A percentile compares a stretch with the other conserved stretches of the same genome.
These are phyloP conservation scores for Drosophila biarmipes DNA, from an alignment of 1,140 invertebrate genomes.

Conservation along the genomic window DNA sequence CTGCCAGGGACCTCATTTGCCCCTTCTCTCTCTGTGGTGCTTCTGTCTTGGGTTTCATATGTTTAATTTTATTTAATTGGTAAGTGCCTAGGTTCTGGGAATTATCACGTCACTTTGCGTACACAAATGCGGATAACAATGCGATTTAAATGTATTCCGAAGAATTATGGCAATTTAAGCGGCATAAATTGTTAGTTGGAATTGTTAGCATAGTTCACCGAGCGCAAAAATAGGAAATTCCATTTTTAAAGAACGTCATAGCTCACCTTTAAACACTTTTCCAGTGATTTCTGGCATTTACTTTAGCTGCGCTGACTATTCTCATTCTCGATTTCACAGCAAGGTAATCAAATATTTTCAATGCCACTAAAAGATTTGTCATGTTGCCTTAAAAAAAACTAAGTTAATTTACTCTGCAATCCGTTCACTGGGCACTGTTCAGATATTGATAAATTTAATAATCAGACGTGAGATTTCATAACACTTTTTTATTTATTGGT, in stretches of 20 bases:
- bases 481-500: too few relatives aligned
- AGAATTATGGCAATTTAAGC: constrained; percentile 6
- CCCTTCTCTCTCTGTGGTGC: constrained; percentile 11
- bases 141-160: constrained; percentile 2
- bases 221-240: not conserved
- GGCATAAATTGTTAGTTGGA: not conserved
- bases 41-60: not conserved
- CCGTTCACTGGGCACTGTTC: too few relatives aligned
- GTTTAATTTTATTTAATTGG: not conserved
- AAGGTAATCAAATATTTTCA: constrained; percentile 62
- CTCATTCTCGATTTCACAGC: constrained; percentile 18
- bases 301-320: not conserved
- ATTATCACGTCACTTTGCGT: constrained; percentile 4
- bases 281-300: not conserved
- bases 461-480: too few relatives aligned
- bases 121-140: not conserved
- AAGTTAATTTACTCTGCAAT: not conserved
- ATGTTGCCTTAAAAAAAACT: constrained; percentile 16
- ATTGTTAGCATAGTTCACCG: not conserved
- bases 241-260: not conserved
- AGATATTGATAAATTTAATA: too few relatives aligned
- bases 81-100: constrained; percentile 11
- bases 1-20: constrained; percentile 29
- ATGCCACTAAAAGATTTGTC: constrained; percentile 76
- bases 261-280: not conserved